Conservation (phyloP, 1,140 invertebrate genomes). For the Pachyrhynchus sulphureomaculatus region DNA sequence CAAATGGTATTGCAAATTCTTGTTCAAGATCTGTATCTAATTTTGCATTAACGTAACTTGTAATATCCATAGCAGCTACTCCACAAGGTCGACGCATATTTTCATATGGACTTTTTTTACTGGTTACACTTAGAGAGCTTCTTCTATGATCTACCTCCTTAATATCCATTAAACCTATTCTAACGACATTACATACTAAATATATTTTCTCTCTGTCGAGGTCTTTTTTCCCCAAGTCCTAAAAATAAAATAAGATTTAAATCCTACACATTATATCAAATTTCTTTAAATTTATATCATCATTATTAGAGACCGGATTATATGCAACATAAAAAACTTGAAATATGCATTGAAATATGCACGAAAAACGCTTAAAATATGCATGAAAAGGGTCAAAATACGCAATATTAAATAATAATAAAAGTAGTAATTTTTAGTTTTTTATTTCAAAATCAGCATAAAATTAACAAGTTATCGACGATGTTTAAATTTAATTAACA, state of each 20-base stretch:
- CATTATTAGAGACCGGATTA: no score
- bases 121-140: conserved; percentile 38
- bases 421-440: conserved; percentile 53
- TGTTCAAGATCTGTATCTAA: conserved; percentile 75
- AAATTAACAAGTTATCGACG: no score
- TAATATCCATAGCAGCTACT: conserved; percentile 84
- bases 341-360: conserved; percentile 48
- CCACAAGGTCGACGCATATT: conserved; percentile 81
- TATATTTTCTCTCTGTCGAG: conserved; percentile 81
- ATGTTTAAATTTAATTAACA: no score
- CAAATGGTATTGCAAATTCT: conserved; percentile 80
- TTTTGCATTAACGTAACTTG: conserved; percentile 70
- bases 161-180: conserved; percentile 83
- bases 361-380: no score
- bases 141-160: conserved; percentile 64
- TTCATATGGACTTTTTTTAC: conserved; percentile 48
- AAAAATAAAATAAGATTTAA: conserved; percentile 12
- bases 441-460: no score
- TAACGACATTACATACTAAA: conserved; percentile 85
- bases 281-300: no score
- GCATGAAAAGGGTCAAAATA: no score
- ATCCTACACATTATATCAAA: background rate
- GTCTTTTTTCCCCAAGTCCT: conserved; percentile 86
- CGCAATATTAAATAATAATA: no score
- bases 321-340: no score